These are phyloP conservation scores for Triplophysa yarkandensis DNA, from an alignment of 2,797 vertebrate species.

Conservation along the genomic window DNA sequence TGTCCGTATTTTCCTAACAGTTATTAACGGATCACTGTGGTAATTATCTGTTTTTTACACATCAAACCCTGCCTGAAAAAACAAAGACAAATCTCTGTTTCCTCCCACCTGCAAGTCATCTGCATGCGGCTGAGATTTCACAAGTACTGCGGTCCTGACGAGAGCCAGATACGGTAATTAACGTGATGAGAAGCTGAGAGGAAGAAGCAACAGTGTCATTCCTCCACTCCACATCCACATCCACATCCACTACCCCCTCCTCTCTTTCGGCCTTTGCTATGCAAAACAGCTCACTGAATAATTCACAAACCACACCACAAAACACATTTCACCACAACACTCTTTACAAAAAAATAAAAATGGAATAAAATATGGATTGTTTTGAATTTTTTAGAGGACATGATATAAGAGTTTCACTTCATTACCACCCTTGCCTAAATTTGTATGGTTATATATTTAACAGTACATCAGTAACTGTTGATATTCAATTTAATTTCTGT, in stretches of 20 bases:
- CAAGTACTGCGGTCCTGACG: conserved; percentile 43
- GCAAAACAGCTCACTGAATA: conserved; percentile 65
- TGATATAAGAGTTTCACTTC: conserved; percentile 10
- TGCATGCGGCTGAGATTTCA: conserved; percentile 21
- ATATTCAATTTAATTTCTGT: conserved; percentile 26
- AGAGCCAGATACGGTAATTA: conserved; percentile 65
- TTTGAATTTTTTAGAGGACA: not conserved
- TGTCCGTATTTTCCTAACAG: conserved; percentile 47
- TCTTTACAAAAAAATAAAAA: conserved; percentile 26
- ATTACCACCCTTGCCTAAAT: conserved; percentile 14
- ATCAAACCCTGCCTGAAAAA: conserved; percentile 54
- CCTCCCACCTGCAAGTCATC: conserved; percentile 28
- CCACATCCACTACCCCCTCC: conserved; percentile 17
- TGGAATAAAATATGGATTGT: conserved; percentile 7
- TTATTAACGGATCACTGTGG: conserved; percentile 58
- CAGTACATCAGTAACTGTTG: conserved; percentile 8
- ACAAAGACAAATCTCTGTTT: conserved; percentile 48
- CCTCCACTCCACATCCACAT: conserved; percentile 32
- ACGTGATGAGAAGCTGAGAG: conserved; percentile 47
- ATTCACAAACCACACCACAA: conserved; percentile 60
- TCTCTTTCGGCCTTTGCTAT: conserved; percentile 53
- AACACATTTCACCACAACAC: conserved; percentile 51
- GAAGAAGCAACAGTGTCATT: conserved; percentile 43
- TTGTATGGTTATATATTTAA: not conserved
- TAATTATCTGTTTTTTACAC: conserved; percentile 68